Conservation (phyloP, 1,140 invertebrate genomes). For the Thaumetopoea pityocampa region DNA sequence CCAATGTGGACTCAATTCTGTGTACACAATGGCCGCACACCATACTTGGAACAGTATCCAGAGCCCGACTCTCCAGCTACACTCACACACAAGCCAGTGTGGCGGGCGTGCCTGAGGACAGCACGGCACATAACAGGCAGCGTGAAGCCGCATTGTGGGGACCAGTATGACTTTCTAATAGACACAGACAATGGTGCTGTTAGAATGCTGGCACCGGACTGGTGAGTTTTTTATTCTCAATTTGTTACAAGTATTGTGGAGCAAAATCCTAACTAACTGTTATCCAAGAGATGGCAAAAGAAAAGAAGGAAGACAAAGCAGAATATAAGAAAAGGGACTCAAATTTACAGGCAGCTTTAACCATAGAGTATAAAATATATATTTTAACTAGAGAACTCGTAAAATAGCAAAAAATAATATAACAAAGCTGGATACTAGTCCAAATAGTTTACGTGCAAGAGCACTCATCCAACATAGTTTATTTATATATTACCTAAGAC, state of each 20-base stretch:
- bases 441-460: too few species aligned
- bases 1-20: slow-evolving; percentile 64
- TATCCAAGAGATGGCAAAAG: too few species aligned
- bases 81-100: slow-evolving; percentile 40
- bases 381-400: too few species aligned
- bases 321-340: too few species aligned
- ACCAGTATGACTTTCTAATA: slow-evolving; percentile 55
- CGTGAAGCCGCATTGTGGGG: slow-evolving; percentile 39
- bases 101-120: slow-evolving; percentile 41
- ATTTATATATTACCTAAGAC: too few species aligned
- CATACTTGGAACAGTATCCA: slow-evolving; percentile 58
- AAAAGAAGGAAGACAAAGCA: too few species aligned
- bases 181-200: slow-evolving; percentile 55
- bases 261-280: not conserved
- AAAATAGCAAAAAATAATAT: too few species aligned
- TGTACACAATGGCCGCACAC: slow-evolving; percentile 57
- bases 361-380: too few species aligned
- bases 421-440: too few species aligned
- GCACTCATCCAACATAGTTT: too few species aligned
- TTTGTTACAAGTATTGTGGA: not conserved
- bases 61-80: slow-evolving; percentile 35
- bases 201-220: slow-evolving; percentile 59
- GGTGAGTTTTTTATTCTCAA: slow-evolving; percentile 33
- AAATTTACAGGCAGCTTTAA: too few species aligned
- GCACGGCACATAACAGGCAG: slow-evolving; percentile 57